A percentile compares a stretch with the other conserved stretches of the same genome.
These are phyloP conservation scores for Hirtodrosophila duncani DNA, from an alignment of 2,888 invertebrate species.

Conservation along the genomic window DNA sequence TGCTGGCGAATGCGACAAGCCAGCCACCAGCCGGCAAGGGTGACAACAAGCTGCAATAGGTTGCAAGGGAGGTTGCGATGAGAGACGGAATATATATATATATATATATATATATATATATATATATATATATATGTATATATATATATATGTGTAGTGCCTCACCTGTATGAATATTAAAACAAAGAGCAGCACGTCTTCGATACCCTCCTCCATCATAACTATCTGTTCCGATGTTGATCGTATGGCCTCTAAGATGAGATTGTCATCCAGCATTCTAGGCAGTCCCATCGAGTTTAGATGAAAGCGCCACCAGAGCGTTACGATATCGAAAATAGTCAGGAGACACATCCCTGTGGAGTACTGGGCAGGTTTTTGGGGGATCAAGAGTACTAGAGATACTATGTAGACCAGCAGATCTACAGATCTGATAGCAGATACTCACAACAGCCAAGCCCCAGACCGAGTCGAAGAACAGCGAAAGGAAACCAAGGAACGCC, in stretches of 20 bases:
- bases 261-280: background rate
- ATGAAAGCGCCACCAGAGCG: background rate
- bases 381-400: too few species aligned
- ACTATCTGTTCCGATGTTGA: background rate
- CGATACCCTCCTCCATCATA: background rate
- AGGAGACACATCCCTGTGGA: slow-evolving; percentile 8
- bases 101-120: background rate
- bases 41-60: background rate
- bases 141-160: background rate
- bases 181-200: background rate
- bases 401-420: background rate
- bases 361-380: too few species aligned
- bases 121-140: background rate
- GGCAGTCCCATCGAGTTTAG: background rate
- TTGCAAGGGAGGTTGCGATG: too few species aligned
- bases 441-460: slow-evolving; percentile 3
- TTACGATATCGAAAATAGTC: background rate
- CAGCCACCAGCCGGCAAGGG: slow-evolving; percentile 7
- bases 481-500: slow-evolving; percentile 7
- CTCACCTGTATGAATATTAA: background rate
- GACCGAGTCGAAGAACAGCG: slow-evolving; percentile 9
- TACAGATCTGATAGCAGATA: background rate
- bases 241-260: background rate
- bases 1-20: slow-evolving; percentile 3
- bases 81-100: too few species aligned